Evolutionary conservation across 2,113 vertebrate genomes (phyloP).

Genomic region (Tauraco erythrolophus): DNA sequence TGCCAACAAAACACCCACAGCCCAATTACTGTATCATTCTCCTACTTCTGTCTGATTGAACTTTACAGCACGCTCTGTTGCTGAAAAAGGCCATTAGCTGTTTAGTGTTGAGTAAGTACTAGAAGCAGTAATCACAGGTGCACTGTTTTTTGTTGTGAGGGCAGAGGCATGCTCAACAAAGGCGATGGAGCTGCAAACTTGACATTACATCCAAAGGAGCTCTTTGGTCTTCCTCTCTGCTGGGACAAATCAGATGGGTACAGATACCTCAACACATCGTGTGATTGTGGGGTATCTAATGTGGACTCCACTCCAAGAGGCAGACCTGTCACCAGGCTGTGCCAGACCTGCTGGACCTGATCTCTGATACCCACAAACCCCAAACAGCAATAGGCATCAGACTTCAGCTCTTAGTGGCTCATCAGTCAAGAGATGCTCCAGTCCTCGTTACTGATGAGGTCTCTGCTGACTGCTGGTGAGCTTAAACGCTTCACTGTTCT

Average conservation of each 20-base stretch:
- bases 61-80: not conserved
- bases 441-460: not conserved
- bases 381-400: not conserved
- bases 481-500: not conserved
- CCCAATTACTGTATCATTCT: not conserved
- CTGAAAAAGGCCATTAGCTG: not conserved
- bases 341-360: rapidly evolving
- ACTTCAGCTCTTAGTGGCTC: not conserved
- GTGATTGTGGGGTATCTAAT: rapidly evolving
- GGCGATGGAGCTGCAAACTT: not conserved
- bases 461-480: not conserved
- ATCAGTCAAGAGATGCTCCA: not conserved
- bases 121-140: not conserved
- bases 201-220: not conserved
- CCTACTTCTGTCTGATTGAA: not conserved
- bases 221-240: not conserved
- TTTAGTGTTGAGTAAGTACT: not conserved
- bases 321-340: not conserved
- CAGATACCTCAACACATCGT: rapidly evolving
- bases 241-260: not conserved
- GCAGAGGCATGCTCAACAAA: not conserved
- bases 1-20: not conserved
- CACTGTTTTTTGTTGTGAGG: not conserved
- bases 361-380: not conserved
- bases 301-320: not conserved